A percentile compares a stretch with the other conserved stretches of the same genome.
Conservation (phyloP, 2,888 invertebrate species). For the Apeira syringaria region DNA sequence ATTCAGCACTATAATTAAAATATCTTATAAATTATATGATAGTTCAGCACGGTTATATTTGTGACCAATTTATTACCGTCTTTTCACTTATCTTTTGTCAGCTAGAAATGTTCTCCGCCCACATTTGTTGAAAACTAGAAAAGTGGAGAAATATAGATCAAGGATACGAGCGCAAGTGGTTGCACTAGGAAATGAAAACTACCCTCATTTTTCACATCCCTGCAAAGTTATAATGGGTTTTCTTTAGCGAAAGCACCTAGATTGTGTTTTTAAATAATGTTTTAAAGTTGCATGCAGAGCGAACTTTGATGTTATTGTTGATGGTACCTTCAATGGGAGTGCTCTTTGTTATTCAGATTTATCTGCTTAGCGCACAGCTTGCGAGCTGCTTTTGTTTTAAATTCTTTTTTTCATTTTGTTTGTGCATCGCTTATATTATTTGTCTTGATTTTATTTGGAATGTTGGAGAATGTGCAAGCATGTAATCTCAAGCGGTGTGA, state of each 20-base stretch:
- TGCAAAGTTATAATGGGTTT: conserved; percentile 33
- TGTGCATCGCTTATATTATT: too few relatives aligned
- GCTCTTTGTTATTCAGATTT: conserved; percentile 1
- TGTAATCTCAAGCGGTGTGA: too few relatives aligned
- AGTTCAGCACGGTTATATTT: too few relatives aligned
- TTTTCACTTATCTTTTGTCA: too few relatives aligned
- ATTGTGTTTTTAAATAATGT: conserved; percentile 26
- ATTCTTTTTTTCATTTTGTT: too few relatives aligned
- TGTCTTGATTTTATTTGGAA: too few relatives aligned
- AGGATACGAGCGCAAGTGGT: conserved; percentile 14
- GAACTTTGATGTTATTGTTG: conserved; percentile 19
- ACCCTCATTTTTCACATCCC: conserved; percentile 30
- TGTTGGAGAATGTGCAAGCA: too few relatives aligned
- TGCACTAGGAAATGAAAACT: conserved; percentile 28
- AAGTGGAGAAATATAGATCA: conserved; percentile 7
- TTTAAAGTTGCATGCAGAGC: conserved; percentile 8
- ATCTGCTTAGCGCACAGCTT: neutral
- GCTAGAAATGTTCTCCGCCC: too few relatives aligned
- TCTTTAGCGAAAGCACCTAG: conserved; percentile 29
- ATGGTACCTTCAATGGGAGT: conserved; percentile 1
- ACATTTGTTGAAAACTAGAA: conserved; percentile 1
- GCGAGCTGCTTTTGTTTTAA: too few relatives aligned
- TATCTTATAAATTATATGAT: too few relatives aligned
- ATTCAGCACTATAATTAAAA: too few relatives aligned
- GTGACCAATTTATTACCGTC: too few relatives aligned